Percentiles rank a stretch among this genome's conserved stretches.
phyloP scores from a whole-genome alignment of 2,888 invertebrate genomes.

The Lissocephala sabroskyi region DNA sequence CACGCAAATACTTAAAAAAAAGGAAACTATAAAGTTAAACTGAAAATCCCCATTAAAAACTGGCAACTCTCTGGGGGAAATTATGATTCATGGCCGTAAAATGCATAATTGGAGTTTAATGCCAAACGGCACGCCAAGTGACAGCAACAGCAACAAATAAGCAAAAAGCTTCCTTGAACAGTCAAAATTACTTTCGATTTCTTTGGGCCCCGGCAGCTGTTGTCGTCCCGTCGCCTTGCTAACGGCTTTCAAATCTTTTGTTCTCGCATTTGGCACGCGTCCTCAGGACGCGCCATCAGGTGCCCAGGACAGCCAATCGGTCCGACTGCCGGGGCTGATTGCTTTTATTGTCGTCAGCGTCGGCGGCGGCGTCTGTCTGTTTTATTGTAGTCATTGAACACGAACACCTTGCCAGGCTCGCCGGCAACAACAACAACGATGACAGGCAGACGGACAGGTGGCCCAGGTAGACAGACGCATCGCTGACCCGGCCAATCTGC shows the following conservation, averaged over 20 bases:
- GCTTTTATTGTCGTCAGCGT: constrained; percentile 51
- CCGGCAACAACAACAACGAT: constrained; percentile 27
- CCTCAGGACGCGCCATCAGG: constrained; percentile 40
- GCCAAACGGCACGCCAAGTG: no score
- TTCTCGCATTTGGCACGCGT: constrained; percentile 62
- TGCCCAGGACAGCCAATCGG: constrained; percentile 18
- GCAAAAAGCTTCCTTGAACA: not conserved
- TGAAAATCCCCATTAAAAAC: no score
- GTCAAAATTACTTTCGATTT: no score
- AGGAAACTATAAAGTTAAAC: no score
- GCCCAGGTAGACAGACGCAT: not conserved
- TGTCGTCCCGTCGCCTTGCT: not conserved
- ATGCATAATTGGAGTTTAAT: constrained; percentile 41
- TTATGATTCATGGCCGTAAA: constrained; percentile 53
- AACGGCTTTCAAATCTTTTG: constrained; percentile 24
- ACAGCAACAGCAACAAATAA: constrained; percentile 15
- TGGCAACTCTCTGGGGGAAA: no score
- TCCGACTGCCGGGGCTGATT: constrained; percentile 27
- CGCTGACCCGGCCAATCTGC: not conserved
- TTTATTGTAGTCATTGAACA: constrained; percentile 43
- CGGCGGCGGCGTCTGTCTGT: constrained; percentile 3
- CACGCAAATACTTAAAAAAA: constrained; percentile 42
- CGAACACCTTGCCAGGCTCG: constrained; percentile 43
- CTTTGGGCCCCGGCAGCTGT: no score
- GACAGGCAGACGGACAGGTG: constrained; percentile 11